Evolutionary conservation across 2,888 invertebrate species (phyloP).

Genomic region (Mystacides longicornis): DNA sequence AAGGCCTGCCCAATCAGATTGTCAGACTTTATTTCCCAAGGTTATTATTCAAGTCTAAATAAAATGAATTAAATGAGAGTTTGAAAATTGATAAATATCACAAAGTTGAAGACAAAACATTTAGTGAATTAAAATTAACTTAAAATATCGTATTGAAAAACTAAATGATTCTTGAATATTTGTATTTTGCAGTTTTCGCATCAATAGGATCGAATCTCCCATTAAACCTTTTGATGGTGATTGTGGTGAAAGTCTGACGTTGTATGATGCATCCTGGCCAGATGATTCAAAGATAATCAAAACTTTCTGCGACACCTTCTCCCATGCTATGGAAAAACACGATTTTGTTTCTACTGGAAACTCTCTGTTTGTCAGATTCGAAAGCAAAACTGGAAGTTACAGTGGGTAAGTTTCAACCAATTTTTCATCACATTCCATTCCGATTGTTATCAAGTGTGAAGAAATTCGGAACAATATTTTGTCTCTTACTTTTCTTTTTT

Average conservation of each 20-base stretch:
- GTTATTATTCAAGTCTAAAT: constrained; percentile 44
- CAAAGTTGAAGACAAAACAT: too few relatives aligned
- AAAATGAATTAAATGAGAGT: neutral
- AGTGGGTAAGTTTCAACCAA: constrained; percentile 67
- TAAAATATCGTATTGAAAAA: neutral
- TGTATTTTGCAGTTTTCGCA: constrained; percentile 60
- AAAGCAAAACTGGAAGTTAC: constrained; percentile 87
- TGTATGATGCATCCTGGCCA: constrained; percentile 82
- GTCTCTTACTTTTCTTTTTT: neutral
- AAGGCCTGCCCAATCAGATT: constrained; percentile 78
- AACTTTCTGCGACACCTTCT: constrained; percentile 91
- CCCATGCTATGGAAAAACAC: constrained; percentile 86
- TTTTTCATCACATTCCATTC: too few relatives aligned
- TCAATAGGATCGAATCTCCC: constrained; percentile 83
- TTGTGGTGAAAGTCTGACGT: constrained; percentile 82
- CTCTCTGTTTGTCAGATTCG: constrained; percentile 79
- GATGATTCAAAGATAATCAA: constrained; percentile 88
- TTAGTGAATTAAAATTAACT: neutral
- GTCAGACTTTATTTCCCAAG: constrained; percentile 85
- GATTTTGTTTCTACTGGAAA: constrained; percentile 86
- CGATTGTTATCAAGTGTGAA: neutral
- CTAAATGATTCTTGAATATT: too few relatives aligned
- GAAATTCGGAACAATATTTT: neutral
- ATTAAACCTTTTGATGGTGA: constrained; percentile 81
- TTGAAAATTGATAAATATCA: too few relatives aligned